Evolutionary conservation across 2,113 vertebrate species (phyloP), one percentile per base, ranked within the genome.

Genomic region (Pagrus major): DNA sequence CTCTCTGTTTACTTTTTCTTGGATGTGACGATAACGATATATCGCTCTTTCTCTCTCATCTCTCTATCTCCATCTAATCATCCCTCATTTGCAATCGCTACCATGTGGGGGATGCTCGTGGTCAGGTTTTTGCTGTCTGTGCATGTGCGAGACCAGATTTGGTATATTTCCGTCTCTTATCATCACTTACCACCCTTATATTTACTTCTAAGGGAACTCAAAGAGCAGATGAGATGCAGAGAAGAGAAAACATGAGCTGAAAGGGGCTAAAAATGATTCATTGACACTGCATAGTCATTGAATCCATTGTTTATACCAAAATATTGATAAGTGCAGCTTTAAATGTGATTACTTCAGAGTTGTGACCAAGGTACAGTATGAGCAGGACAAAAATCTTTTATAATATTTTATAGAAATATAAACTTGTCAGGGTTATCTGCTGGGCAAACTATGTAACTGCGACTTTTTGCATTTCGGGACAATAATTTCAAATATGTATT

Each of bases 11-110:
- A 25, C 63, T 42, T 79, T 55, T 29, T 35, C 60, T 75, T 72
- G 56, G 76, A 80, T 79, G 76, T 80, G 81, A 77, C 60, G 16
- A 44, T 27, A 67, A 67, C 39, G 2, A 51, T 16, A n/a, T 49
- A 2, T 18, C 0, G 21, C 60, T 52, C 58, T 25, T 69, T 75
- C 60, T 52, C 58, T 25, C 64, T 75, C 42, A 64, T 42, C 49
- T 37, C 23, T 71, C 51, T 60, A 52, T 70, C 58, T 33, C 29
- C 20, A 51, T 63, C 64, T 69, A 65, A 18, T 84, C 70, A 66
- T 70, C 52, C 58, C 31, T 74, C 49, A 18, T 29, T 27, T 21
- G 31, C 64, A 51, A 77, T 69, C 27, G 1, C 41, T 75, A 20
- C 60, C 81, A 80, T 69, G 56, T 70, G 70, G 27, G 42, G 31